Evolutionary conservation across 2,113 vertebrate genomes (phyloP).

Genomic region (Hucho hucho): DNA sequence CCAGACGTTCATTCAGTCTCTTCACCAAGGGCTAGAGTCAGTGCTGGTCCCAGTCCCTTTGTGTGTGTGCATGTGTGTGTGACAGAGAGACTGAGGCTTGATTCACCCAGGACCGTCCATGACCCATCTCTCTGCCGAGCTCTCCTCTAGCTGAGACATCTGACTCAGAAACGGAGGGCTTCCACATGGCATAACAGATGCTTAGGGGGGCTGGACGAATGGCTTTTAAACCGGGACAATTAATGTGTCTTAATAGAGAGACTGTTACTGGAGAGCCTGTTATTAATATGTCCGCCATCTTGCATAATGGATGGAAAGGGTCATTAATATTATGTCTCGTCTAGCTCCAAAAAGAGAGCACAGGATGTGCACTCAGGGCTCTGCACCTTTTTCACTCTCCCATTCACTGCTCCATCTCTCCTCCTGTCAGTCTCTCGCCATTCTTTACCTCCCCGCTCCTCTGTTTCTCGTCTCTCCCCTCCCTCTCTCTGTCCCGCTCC

Average conservation of each 20-base stretch:
- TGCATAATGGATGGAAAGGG: slow-evolving; percentile 50
- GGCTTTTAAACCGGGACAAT: slow-evolving; percentile 60
- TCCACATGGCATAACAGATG: slow-evolving; percentile 34
- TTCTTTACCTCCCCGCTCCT: neutral
- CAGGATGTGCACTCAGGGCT: neutral
- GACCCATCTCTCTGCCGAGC: slow-evolving; percentile 20
- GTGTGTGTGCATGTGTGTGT: neutral
- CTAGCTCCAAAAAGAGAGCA: slow-evolving; percentile 5
- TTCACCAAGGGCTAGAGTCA: neutral
- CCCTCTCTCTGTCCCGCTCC: no score
- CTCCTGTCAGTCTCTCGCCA: neutral
- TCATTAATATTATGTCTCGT: slow-evolving; percentile 25
- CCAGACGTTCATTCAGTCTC: slow-evolving; percentile 1
- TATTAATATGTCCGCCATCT: slow-evolving; percentile 51
- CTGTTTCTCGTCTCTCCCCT: no score
- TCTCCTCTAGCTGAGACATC: slow-evolving; percentile 18
- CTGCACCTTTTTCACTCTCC: neutral
- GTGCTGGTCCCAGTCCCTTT: neutral
- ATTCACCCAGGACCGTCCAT: slow-evolving; percentile 6
- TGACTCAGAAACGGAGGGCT: slow-evolving; percentile 27
- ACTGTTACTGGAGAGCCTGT: slow-evolving; percentile 40
- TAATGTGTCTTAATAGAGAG: slow-evolving; percentile 61
- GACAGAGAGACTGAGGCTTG: neutral
- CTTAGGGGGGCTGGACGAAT: slow-evolving; percentile 53
- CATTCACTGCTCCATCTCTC: neutral